Evolutionary conservation across 2,113 vertebrate species (phyloP).

Genomic region (Rafetus swinhoei): DNA sequence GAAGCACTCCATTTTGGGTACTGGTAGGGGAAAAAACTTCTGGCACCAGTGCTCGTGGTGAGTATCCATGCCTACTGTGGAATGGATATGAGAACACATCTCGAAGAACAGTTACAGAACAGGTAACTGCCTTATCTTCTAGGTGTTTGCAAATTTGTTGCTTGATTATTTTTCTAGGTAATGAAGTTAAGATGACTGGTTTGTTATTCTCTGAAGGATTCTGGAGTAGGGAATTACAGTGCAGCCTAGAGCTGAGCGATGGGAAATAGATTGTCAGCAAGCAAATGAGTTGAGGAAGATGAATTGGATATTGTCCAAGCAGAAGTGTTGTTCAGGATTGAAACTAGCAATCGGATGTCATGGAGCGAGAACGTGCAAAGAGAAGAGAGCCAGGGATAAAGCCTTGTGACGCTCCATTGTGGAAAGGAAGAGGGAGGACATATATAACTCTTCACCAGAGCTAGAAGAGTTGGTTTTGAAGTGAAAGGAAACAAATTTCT

Average conservation of each 20-base stretch:
- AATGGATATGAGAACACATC: no score
- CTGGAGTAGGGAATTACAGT: background rate
- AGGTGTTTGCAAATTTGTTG: no score
- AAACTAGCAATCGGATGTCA: background rate
- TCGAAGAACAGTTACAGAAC: no score
- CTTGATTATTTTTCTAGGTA: no score
- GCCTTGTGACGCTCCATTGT: background rate
- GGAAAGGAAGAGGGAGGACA: background rate
- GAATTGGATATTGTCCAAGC: background rate
- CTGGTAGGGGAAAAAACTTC: no score
- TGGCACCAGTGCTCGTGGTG: no score
- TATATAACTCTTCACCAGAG: no score
- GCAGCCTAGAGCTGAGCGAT: background rate
- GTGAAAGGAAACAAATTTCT: background rate
- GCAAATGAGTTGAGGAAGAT: background rate
- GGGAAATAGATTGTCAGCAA: background rate
- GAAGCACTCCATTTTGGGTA: no score
- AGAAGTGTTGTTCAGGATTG: background rate
- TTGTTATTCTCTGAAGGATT: background rate
- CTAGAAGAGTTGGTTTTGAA: background rate
- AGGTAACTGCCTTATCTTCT: no score
- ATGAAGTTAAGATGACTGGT: no score
- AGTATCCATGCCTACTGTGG: no score
- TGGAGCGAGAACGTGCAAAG: background rate
- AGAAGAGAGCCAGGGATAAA: background rate